These are phyloP conservation scores for Palythoa grandis DNA, from an alignment of 92 coral and sea anemone species.

Conservation along the genomic window DNA sequence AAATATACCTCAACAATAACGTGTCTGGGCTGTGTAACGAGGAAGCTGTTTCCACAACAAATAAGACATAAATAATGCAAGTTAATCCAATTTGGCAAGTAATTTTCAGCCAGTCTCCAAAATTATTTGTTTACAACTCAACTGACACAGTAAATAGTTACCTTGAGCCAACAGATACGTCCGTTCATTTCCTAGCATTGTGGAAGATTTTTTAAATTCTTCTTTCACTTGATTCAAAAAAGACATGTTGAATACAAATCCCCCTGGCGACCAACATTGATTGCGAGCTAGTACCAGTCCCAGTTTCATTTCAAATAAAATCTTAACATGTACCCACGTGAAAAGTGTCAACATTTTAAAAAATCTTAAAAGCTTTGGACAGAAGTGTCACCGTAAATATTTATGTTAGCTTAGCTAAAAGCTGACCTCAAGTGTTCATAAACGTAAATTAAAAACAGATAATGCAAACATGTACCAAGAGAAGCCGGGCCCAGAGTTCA, in stretches of 20 bases:
- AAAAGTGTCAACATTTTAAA: not conserved
- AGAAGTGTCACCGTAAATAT: too few species aligned
- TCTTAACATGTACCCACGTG: too few species aligned
- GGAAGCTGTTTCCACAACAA: slow-evolving; percentile 42
- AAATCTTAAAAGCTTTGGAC: too few species aligned
- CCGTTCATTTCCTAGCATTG: not conserved
- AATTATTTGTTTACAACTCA: not conserved
- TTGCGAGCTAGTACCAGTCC: not conserved
- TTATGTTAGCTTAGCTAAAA: too few species aligned
- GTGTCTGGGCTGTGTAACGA: not conserved
- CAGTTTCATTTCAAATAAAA: not conserved
- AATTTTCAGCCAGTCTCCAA: not conserved
- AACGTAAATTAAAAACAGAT: too few species aligned
- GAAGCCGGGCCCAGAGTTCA: too few species aligned
- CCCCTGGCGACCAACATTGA: not conserved
- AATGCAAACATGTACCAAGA: too few species aligned
- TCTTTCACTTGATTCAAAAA: not conserved
- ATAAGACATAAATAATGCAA: not conserved
- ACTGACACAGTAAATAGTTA: not conserved
- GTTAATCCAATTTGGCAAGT: not conserved
- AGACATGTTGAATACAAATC: not conserved
- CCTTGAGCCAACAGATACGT: not conserved
- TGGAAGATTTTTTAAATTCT: not conserved
- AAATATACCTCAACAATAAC: slow-evolving; percentile 18
- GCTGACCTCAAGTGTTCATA: too few species aligned